A percentile compares a stretch with the other conserved stretches of the same genome.
phyloP scores from a whole-genome alignment of 2,888 invertebrate species.

The Ptycholaimellus sp. region DNA sequence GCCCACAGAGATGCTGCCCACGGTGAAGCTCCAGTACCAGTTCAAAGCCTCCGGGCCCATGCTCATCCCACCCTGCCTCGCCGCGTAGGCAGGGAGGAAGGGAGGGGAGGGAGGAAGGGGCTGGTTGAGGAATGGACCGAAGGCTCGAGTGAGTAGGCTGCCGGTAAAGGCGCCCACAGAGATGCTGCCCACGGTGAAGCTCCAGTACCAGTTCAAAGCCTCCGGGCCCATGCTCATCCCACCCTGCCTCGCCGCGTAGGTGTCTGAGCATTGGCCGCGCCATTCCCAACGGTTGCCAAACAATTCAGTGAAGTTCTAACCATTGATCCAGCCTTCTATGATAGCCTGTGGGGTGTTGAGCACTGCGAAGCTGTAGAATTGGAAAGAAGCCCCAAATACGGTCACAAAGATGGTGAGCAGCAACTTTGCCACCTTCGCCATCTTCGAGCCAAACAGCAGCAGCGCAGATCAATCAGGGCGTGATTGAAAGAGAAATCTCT shows the following conservation, averaged over 20 bases:
- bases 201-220: slow-evolving; percentile 24
- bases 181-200: slow-evolving; percentile 26
- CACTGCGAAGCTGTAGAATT: slow-evolving; percentile 4
- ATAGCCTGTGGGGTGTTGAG: slow-evolving; percentile 18
- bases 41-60: slow-evolving; percentile 10
- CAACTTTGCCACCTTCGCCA: no score
- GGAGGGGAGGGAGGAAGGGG: no score
- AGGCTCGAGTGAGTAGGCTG: slow-evolving; percentile 25
- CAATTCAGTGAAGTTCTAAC: no score
- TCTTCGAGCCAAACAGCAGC: no score
- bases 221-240: background rate
- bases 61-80: background rate
- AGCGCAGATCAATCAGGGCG: no score
- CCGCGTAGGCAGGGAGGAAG: no score
- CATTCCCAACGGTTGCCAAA: no score
- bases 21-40: slow-evolving; percentile 27
- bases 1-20: slow-evolving; percentile 22
- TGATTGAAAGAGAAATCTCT: no score
- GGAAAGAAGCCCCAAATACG: slow-evolving; percentile 3
- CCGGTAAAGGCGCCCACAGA: slow-evolving; percentile 20
- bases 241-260: background rate
- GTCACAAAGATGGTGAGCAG: background rate
- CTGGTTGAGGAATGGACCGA: no score
- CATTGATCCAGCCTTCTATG: slow-evolving; percentile 3
- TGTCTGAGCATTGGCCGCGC: no score